phyloP scores from a whole-genome alignment of 2,113 vertebrate genomes.

The Sturnira hondurensis region DNA sequence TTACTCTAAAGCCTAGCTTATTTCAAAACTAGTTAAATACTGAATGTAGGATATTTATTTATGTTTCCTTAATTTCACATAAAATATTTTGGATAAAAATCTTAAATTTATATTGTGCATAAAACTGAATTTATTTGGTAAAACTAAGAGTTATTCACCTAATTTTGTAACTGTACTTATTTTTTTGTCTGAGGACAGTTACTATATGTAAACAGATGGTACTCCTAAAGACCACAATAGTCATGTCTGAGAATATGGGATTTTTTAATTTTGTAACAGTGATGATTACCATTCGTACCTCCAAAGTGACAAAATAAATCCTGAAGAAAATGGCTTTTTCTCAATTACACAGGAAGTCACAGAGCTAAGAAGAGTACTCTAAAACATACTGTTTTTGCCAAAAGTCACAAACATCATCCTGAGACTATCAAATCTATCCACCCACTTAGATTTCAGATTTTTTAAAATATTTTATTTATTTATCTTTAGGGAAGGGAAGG shows the following conservation, averaged over 20 bases:
- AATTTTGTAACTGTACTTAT: neutral
- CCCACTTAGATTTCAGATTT: neutral
- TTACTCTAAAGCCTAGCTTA: neutral
- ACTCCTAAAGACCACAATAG: neutral
- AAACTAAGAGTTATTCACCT: neutral
- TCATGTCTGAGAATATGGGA: neutral
- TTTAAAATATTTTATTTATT: too few relatives aligned
- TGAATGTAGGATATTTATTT: neutral
- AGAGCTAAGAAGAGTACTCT: neutral
- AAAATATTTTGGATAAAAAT: neutral
- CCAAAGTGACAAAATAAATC: neutral
- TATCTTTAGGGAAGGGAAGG: too few relatives aligned
- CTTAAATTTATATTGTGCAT: neutral
- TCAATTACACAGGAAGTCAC: neutral
- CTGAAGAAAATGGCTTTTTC: neutral
- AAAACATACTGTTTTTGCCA: neutral
- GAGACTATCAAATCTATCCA: neutral
- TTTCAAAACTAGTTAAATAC: neutral
- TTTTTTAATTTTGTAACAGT: neutral
- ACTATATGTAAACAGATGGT: neutral
- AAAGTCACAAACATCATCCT: neutral
- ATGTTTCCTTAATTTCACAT: neutral
- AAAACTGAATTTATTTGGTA: slow-evolving; percentile 6
- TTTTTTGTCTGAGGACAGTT: neutral
- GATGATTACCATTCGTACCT: neutral